Evolutionary conservation across 1,140 invertebrate species (phyloP), one percentile per base, ranked within the genome.

Genomic region (Andricus grossulariae): DNA sequence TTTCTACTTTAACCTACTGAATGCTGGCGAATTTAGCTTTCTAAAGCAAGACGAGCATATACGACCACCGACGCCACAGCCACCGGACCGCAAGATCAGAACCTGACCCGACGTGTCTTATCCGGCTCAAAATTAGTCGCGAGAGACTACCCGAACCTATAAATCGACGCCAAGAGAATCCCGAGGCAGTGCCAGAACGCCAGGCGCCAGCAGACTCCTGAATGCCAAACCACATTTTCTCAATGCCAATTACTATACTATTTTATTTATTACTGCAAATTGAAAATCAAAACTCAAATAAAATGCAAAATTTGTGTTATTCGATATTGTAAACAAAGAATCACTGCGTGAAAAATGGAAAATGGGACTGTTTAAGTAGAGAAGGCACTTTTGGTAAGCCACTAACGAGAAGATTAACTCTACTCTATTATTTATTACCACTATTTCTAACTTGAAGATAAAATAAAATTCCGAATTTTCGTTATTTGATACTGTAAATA

Each of bases 1-100:
- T 91, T 91, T 91, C 90, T 91, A 91, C 88, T 91, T 91, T 91
- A 91, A 91, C 90, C 90, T 91, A 91, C 90, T 91, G 87, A 89
- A 91, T 90, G 83, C 80, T 82, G 84, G 88, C 88, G 86, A 91
- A 91, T 91, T 91, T 90, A 91, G 89, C 90, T 91, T 91, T 91
- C 90, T 91, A 91, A 91, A 91, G 84, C 84, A 82, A 83, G 78
- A 84, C 76, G 79, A 82, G 81, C 82, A 76, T 82, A 77, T 78
- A 45, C 60, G 60, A 66, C 60, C 25, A 60, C 70, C 54, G 73
- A 54, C 45, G 75, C 70, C 50, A 50, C 18, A 57, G 50, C 18
- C 32, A 51, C 52, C 21, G 60, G 74, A 71, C 75, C 74, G 60
- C 73, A 54, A 71, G 73, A 25, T 81, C 79, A 72, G 76, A 84